Evolutionary conservation across 1,140 invertebrate genomes (phyloP).

Genomic region (Zophobas morio): DNA sequence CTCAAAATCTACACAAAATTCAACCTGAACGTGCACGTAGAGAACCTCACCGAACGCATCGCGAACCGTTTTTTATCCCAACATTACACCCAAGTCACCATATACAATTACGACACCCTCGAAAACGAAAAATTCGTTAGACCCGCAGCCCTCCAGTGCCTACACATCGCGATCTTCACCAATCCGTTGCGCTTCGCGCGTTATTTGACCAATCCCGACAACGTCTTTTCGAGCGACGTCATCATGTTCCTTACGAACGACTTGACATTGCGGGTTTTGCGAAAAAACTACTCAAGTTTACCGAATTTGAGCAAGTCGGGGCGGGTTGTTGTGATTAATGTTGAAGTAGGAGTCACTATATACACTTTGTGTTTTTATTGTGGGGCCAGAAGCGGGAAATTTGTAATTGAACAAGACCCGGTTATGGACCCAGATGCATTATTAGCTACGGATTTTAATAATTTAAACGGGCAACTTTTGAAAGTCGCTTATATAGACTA

Average conservation of each 20-base stretch:
- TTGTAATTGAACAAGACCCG: not conserved
- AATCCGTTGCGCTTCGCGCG: not conserved
- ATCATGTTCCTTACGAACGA: not conserved
- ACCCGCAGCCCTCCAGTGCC: not conserved
- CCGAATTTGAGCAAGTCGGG: not conserved
- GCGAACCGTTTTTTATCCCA: not conserved
- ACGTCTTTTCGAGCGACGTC: not conserved
- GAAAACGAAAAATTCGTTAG: not conserved
- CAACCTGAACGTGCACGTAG: not conserved
- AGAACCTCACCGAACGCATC: not conserved
- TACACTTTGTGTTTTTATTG: not conserved
- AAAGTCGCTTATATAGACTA: constrained; percentile 1
- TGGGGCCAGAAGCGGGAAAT: not conserved
- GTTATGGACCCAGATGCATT: not conserved
- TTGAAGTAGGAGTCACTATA: not conserved
- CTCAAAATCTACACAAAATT: not conserved
- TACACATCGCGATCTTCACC: not conserved
- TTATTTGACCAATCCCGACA: not conserved
- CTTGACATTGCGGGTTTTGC: not conserved
- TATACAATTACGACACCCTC: not conserved
- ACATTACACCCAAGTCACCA: constrained; percentile 25
- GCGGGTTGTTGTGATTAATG: not conserved
- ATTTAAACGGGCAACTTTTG: not conserved
- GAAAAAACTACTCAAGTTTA: not conserved
- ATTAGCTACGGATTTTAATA: not conserved